Percentiles rank a stretch among this genome's conserved stretches.
Conservation (phyloP, 2,113 vertebrate genomes). For the Pseudonaja textilis region DNA sequence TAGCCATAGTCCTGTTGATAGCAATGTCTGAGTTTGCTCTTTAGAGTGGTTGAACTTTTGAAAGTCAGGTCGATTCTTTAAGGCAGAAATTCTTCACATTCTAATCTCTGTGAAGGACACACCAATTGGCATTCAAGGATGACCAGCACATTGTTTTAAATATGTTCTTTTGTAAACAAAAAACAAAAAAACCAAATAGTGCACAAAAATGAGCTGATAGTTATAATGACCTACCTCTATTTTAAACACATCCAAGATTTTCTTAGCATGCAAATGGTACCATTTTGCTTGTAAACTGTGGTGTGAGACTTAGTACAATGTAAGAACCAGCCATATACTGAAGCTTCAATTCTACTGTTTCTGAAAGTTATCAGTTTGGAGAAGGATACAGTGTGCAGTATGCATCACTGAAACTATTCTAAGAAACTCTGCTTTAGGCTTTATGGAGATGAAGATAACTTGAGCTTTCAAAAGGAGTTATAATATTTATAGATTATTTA, state of each 20-base stretch:
- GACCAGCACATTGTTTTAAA: neutral
- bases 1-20: neutral
- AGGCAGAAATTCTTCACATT: neutral
- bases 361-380: neutral
- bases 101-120: neutral
- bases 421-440: neutral
- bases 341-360: neutral
- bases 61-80: neutral
- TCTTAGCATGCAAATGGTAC: neutral
- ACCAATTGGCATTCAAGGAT: neutral
- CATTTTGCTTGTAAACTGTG: neutral
- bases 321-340: neutral
- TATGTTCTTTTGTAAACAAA: neutral
- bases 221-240: neutral
- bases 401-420: neutral
- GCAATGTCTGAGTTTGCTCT: neutral
- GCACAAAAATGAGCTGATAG: neutral
- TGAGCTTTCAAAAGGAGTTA: constrained; percentile 15
- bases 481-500: constrained; percentile 38
- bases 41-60: neutral
- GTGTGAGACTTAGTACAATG: neutral
- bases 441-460: constrained; percentile 47
- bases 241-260: neutral
- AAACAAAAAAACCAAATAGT: neutral
- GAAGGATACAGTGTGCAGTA: neutral